A percentile compares a stretch with the other conserved stretches of the same genome.
phyloP scores from a whole-genome alignment of 2,797 vertebrate genomes.

The Phataginus tricuspis region DNA sequence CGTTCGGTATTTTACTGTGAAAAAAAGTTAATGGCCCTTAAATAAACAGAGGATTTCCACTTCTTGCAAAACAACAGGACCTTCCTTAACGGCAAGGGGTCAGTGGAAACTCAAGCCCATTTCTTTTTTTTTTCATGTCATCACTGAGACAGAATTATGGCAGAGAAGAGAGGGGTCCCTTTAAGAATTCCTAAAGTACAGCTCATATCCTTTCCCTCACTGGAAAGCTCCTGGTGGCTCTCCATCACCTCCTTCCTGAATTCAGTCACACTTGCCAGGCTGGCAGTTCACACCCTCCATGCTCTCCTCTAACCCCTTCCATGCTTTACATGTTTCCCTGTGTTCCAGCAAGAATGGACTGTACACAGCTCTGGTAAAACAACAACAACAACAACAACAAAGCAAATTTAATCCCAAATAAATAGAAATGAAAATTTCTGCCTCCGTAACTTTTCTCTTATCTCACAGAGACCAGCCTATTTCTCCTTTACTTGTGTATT shows the following conservation, averaged over 20 bases:
- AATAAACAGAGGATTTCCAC: conserved; percentile 73
- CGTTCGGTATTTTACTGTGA: conserved; percentile 47
- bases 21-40: conserved; percentile 34
- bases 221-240: not conserved
- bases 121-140: not conserved
- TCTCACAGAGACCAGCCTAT: not conserved
- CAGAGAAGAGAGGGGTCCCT: conserved; percentile 4
- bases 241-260: not conserved
- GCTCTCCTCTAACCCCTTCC: not conserved
- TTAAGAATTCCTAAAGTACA: conserved; percentile 33
- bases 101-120: conserved; percentile 57
- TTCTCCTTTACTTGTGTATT: not conserved
- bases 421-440: not conserved
- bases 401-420: not conserved
- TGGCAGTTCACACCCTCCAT: not conserved
- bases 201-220: conserved; percentile 43
- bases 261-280: not conserved
- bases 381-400: not conserved
- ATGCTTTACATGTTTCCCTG: not conserved
- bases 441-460: not conserved
- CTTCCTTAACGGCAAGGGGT: conserved; percentile 7
- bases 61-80: conserved; percentile 63
- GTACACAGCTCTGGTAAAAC: fast-evolving
- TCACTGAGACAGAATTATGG: not conserved
- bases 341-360: not conserved